A percentile compares a stretch with the other conserved stretches of the same genome.
phyloP scores from a whole-genome alignment of 2,113 vertebrate genomes.

The Leucopsar rothschildi region DNA sequence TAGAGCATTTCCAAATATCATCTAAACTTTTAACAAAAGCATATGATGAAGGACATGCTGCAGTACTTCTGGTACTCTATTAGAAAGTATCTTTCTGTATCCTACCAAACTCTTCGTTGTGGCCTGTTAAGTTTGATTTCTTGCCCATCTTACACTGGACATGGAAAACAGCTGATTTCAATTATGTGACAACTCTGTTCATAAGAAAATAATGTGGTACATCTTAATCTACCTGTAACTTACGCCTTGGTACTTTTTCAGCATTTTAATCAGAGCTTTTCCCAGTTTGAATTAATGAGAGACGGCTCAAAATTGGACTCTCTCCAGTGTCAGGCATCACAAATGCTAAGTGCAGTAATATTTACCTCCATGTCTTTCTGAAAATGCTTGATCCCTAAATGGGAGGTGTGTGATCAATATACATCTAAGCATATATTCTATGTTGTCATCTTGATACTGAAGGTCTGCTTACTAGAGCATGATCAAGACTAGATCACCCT shows the following conservation, averaged over 20 bases:
- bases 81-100: background rate
- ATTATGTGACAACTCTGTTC: background rate
- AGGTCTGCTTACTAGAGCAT: background rate
- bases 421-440: background rate
- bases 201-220: background rate
- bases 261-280: background rate
- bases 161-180: background rate
- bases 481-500: background rate
- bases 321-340: background rate
- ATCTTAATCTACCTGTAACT: background rate
- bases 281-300: background rate
- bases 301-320: background rate
- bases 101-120: background rate
- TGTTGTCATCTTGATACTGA: background rate
- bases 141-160: background rate
- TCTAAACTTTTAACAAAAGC: background rate
- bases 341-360: background rate
- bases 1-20: background rate
- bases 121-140: background rate
- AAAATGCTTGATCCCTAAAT: background rate
- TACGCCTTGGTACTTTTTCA: background rate
- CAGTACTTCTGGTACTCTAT: background rate
- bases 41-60: background rate
- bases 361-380: background rate
- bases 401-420: background rate